Evolutionary conservation across 2,113 vertebrate genomes (phyloP).

Genomic region (Thunnus thynnus): DNA sequence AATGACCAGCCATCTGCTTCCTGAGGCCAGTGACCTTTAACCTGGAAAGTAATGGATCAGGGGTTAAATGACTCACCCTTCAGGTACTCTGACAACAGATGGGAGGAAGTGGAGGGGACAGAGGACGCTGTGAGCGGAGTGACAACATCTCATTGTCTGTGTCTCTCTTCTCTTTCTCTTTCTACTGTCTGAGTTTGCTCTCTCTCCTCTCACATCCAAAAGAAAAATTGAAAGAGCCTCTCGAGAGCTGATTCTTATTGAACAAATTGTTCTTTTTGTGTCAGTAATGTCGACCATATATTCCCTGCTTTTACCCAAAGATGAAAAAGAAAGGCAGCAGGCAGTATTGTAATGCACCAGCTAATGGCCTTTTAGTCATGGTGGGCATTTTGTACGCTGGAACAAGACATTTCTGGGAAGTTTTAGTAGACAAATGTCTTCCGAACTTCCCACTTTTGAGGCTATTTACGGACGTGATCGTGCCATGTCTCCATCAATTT

Average conservation of each 20-base stretch:
- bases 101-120: constrained; percentile 54
- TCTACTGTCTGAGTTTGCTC: neutral
- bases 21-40: constrained; percentile 61
- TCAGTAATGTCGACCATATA: constrained; percentile 9
- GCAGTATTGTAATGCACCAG: constrained; percentile 11
- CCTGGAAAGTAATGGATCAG: constrained; percentile 29
- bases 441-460: neutral
- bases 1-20: constrained; percentile 74
- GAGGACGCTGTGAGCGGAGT: neutral
- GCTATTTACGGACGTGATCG: neutral
- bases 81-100: constrained; percentile 62
- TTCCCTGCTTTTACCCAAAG: constrained; percentile 48
- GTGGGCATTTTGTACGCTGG: neutral
- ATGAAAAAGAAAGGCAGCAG: constrained; percentile 45
- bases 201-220: constrained; percentile 1
- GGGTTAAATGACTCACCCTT: constrained; percentile 39
- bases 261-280: constrained; percentile 41
- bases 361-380: constrained; percentile 44
- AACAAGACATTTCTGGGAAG: constrained; percentile 39
- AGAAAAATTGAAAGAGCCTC: constrained; percentile 18
- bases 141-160: constrained; percentile 14
- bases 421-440: neutral
- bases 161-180: neutral
- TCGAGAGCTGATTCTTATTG: constrained; percentile 12
- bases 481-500: neutral